Percentiles rank a stretch among this genome's conserved stretches.
Evolutionary conservation across 2,797 vertebrate genomes (phyloP).

Genomic region (Microtus obscurus): DNA sequence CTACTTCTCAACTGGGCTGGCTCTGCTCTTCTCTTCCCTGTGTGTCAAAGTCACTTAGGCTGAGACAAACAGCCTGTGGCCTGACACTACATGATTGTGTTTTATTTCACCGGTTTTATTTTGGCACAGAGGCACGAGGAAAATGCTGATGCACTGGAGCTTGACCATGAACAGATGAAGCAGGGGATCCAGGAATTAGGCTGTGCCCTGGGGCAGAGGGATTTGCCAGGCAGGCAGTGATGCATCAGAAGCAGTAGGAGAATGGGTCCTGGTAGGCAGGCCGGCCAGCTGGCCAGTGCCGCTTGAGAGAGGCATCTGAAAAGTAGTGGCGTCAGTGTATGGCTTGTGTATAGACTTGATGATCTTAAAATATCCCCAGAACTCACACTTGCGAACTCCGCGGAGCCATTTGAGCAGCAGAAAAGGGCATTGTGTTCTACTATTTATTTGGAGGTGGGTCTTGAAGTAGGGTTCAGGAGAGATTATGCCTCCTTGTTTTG

Average conservation of each 20-base stretch:
- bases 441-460: neutral
- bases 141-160: neutral
- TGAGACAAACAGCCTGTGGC: conserved; percentile 54
- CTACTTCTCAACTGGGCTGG: neutral
- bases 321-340: neutral
- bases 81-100: conserved; percentile 16
- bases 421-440: neutral
- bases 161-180: conserved; percentile 43
- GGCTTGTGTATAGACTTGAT: neutral
- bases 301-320: neutral
- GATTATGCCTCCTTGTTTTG: neutral
- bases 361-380: neutral
- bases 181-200: neutral
- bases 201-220: neutral
- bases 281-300: neutral
- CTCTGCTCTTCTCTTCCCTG: neutral
- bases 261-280: accelerated
- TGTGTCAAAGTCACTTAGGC: conserved; percentile 79
- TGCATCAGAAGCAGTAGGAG: neutral
- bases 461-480: neutral
- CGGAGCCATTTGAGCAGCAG: neutral
- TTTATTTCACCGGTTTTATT: conserved; percentile 75
- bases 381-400: neutral
- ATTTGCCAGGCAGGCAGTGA: neutral
- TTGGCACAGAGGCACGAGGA: conserved; percentile 65